These are phyloP conservation scores for Magallana ariakensis DNA, from an alignment of 1,140 invertebrate genomes.

Conservation along the genomic window DNA sequence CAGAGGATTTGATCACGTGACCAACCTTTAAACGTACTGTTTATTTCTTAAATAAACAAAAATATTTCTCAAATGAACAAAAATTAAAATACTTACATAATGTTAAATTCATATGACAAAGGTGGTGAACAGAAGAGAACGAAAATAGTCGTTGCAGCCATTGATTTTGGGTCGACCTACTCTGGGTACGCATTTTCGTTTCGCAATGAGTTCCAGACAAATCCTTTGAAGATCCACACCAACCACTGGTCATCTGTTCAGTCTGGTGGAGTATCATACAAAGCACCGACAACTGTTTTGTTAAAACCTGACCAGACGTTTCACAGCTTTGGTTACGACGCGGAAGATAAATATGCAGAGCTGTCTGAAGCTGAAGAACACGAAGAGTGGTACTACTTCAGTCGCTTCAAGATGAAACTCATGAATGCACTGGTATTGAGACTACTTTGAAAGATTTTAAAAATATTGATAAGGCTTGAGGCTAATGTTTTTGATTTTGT, in stretches of 20 bases:
- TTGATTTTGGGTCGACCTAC: conserved; percentile 43
- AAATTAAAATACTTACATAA: too few relatives aligned
- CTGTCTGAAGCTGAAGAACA: conserved; percentile 79
- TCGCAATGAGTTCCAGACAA: conserved; percentile 27
- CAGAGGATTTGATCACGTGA: too few relatives aligned
- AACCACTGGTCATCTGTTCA: conserved; percentile 13
- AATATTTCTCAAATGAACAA: too few relatives aligned
- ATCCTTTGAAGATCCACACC: conserved; percentile 36
- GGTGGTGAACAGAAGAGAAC: neutral
- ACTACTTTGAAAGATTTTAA: neutral
- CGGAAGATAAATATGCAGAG: conserved; percentile 82
- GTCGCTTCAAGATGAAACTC: conserved; percentile 84
- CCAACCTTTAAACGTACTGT: too few relatives aligned
- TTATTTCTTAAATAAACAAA: too few relatives aligned
- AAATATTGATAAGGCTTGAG: neutral
- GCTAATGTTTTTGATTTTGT: neutral
- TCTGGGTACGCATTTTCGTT: conserved; percentile 44
- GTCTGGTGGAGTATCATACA: conserved; percentile 82
- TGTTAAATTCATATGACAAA: neutral
- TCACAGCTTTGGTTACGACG: conserved; percentile 82
- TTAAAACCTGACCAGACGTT: conserved; percentile 81
- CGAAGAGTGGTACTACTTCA: conserved; percentile 82
- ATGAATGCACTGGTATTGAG: conserved; percentile 79
- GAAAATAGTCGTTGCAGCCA: conserved; percentile 38
- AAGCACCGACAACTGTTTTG: conserved; percentile 82